phyloP scores from a whole-genome alignment of 2,888 invertebrate genomes.

The Protodeltote pygarga region DNA sequence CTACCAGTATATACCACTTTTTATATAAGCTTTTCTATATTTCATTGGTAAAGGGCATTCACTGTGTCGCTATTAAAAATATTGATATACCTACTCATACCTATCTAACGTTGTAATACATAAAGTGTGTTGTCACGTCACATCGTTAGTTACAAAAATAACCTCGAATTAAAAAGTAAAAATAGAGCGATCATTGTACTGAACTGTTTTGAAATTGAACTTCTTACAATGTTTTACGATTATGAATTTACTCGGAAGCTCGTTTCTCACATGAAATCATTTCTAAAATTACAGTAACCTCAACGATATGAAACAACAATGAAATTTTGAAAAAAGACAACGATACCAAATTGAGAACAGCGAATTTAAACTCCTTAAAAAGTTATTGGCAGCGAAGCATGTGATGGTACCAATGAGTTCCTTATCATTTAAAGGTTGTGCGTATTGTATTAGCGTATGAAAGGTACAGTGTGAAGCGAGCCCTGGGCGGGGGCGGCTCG shows the following conservation, averaged over 20 bases:
- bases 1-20: slow-evolving; percentile 11
- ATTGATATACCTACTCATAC: too few species aligned
- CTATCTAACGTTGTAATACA: too few species aligned
- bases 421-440: slow-evolving; percentile 29
- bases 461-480: slow-evolving; percentile 70
- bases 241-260: slow-evolving; percentile 55
- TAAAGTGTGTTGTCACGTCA: too few species aligned
- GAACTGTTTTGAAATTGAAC: too few species aligned
- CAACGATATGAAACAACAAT: slow-evolving; percentile 25
- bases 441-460: slow-evolving; percentile 43
- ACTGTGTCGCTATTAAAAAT: too few species aligned
- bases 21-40: neutral
- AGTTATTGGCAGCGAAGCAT: slow-evolving; percentile 11
- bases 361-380: slow-evolving; percentile 16
- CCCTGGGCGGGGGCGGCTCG: slow-evolving; percentile 85
- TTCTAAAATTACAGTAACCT: slow-evolving; percentile 11
- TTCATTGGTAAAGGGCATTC: too few species aligned
- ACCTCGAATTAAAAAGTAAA: neutral
- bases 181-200: too few species aligned
- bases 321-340: slow-evolving; percentile 34
- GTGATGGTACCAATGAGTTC: slow-evolving; percentile 32
- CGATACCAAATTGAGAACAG: slow-evolving; percentile 20
- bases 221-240: too few species aligned
- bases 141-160: neutral
- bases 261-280: slow-evolving; percentile 4